Conservation (phyloP, 2,888 invertebrate genomes). For the Blastobasis lacticolella region DNA sequence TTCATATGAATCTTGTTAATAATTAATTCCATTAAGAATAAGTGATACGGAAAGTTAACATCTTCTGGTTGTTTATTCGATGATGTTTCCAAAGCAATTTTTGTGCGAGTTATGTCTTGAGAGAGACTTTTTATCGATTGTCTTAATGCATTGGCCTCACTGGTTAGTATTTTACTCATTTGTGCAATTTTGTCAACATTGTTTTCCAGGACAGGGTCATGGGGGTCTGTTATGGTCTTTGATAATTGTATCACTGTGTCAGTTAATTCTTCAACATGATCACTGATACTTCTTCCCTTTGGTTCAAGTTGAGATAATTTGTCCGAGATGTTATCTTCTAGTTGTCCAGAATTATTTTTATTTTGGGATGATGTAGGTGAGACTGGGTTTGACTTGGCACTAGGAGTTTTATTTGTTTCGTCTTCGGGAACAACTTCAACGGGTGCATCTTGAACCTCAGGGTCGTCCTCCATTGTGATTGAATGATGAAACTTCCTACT, state of each 20-base stretch:
- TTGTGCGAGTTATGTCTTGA: conserved; percentile 46
- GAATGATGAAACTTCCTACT: neutral
- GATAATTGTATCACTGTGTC: conserved; percentile 34
- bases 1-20: conserved; percentile 67
- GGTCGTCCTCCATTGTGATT: neutral
- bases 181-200: conserved; percentile 55
- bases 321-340: conserved; percentile 21
- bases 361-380: too few species aligned
- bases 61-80: conserved; percentile 26
- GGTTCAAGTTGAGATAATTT: conserved; percentile 30
- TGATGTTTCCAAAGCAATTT: conserved; percentile 31
- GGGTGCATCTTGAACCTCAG: neutral
- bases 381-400: too few species aligned
- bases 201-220: conserved; percentile 28
- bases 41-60: conserved; percentile 56
- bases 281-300: conserved; percentile 29
- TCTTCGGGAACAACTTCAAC: neutral
- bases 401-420: too few species aligned
- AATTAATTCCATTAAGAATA: conserved; percentile 60
- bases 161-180: conserved; percentile 55
- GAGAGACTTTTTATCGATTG: conserved; percentile 52
- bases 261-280: conserved; percentile 37
- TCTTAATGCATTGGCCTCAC: conserved; percentile 56
- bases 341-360: neutral
- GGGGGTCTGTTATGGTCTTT: conserved; percentile 21